These are phyloP conservation scores for Dynastes hyllus DNA, from an alignment of 2,888 invertebrate species.

Conservation along the genomic window DNA sequence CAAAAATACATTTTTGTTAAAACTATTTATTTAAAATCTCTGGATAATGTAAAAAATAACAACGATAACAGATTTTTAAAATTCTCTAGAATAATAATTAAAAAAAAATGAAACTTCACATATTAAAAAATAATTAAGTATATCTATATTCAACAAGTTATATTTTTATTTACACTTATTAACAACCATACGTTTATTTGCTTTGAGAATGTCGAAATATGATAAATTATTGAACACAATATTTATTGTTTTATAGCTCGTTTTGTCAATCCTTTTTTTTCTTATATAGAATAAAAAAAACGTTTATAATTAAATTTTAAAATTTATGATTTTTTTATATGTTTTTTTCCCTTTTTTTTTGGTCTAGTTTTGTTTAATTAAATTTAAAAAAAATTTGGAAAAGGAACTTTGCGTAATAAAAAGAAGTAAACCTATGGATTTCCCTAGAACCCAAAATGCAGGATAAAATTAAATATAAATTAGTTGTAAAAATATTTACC, in stretches of 20 bases:
- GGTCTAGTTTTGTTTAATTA: no score
- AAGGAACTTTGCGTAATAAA: no score
- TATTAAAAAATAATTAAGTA: slow-evolving; percentile 27
- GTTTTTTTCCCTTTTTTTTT: slow-evolving; percentile 79
- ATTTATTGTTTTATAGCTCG: slow-evolving; percentile 12
- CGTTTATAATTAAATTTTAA: no score
- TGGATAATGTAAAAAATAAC: background rate
- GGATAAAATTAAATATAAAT: background rate
- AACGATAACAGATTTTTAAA: background rate
- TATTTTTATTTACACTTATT: slow-evolving; percentile 41
- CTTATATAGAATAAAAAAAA: slow-evolving; percentile 38
- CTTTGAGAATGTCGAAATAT: slow-evolving; percentile 12
- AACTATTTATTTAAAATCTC: slow-evolving; percentile 8
- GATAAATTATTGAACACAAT: slow-evolving; percentile 35
- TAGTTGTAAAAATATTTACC: slow-evolving; percentile 71
- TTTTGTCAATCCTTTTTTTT: slow-evolving; percentile 12
- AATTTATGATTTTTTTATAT: no score
- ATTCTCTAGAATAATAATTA: background rate
- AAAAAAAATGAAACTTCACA: slow-evolving; percentile 25
- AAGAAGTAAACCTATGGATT: slow-evolving; percentile 94
- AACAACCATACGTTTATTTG: slow-evolving; percentile 26
- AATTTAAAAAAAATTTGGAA: no score
- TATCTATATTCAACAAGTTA: slow-evolving; percentile 39
- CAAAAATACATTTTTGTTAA: background rate
- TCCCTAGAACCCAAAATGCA: slow-evolving; percentile 73